Base-by-base conservation (phyloP, 1,140 invertebrate species). In the Hyles vespertilio region DNA sequence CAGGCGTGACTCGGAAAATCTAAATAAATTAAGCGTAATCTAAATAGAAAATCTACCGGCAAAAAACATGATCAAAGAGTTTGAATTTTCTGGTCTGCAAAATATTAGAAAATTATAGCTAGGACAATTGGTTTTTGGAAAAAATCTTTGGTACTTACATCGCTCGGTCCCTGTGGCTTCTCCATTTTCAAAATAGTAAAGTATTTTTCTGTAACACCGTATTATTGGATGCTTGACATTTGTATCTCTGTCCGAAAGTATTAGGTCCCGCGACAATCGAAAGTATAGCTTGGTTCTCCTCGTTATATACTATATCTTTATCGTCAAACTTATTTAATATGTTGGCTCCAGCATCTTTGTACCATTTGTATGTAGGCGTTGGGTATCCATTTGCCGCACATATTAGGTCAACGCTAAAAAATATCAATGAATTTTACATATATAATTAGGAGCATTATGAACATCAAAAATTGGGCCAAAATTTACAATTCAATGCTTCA, bases 341-440 rank as follows among this genome's bases (percentile, higher is more conserved):
- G 2, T 73, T 69, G 5, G 74, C 71, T 3, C 59, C 64, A 9
- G 67, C 48, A 22, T 79, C 71, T 59, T 67, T 69, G 52, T 79
- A 87, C 77, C 79, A 83, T 61, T 70, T 66, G 54, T 81, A 87
- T 11, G 67, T 72, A 4, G 81, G 76, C 10, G 53, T 32, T 11
- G 84, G 84, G 58, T 67, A 78, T 1, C 66, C 81, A 12, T 61
- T 68, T 6, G 79, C 74, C 2, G 57, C 60, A 52, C 84, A 87
- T n/a, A 64, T 56, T 49, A 87, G 57, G 8, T 80, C 67, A 4
- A 80, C 63, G 36, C 84, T 86, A 49, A 57, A 86, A 51, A 53
- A 50, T 9, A 50, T 34, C 3, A 2, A 33, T 10, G 10, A 22
- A 3, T 32, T 51, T 22, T 2, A 22, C 22, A 22, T 22, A 22